These are phyloP conservation scores for Acinonyx jubatus DNA, from an alignment of 2,113 vertebrate genomes.

Conservation along the genomic window DNA sequence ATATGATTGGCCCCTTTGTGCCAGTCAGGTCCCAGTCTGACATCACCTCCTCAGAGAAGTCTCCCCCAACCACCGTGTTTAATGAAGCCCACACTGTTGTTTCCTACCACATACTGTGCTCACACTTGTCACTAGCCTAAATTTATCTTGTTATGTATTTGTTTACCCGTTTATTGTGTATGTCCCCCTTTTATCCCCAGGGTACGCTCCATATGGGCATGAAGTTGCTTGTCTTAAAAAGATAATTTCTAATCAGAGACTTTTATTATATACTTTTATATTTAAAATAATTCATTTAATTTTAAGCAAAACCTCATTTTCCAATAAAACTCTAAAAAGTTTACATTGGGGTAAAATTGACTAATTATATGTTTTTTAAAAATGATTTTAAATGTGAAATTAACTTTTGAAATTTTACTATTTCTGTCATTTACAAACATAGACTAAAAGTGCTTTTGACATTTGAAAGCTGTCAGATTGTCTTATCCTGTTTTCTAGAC, in stretches of 20 bases:
- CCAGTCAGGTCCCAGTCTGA: neutral
- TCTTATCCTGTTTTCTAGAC: neutral
- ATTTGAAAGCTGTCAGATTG: constrained; percentile 16
- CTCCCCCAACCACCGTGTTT: neutral
- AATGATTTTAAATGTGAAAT: neutral
- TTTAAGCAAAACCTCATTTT: constrained; percentile 25
- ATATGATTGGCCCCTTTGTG: neutral
- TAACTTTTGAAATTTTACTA: neutral
- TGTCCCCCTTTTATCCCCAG: neutral
- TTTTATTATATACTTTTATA: neutral
- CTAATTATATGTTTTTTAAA: neutral
- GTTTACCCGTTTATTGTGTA: neutral
- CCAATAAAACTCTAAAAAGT: neutral
- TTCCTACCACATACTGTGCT: neutral
- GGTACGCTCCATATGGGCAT: neutral
- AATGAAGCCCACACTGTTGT: neutral
- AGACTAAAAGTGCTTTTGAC: constrained; percentile 14
- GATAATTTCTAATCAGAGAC: neutral
- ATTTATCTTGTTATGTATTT: neutral
- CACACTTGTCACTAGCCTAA: neutral
- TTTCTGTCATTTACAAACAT: constrained; percentile 9
- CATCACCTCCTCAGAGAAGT: neutral
- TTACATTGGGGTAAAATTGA: neutral
- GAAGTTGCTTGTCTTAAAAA: neutral
- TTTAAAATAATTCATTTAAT: neutral